Percentiles rank a stretch among this genome's conserved stretches.
phyloP scores from a whole-genome alignment of 1,140 invertebrate species.

The Ooceraea biroi region DNA sequence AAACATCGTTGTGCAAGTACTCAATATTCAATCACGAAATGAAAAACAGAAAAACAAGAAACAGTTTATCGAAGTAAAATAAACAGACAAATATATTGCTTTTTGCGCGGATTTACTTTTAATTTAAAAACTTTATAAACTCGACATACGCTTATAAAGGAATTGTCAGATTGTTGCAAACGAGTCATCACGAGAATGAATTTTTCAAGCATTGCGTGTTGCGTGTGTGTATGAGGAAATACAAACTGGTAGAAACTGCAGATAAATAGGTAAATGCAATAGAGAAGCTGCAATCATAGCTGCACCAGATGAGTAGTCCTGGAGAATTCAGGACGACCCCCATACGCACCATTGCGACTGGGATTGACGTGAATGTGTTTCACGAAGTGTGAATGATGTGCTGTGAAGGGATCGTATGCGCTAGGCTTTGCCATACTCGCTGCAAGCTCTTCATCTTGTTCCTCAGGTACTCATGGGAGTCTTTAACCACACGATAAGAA shows the following conservation, averaged over 20 bases:
- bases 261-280: conserved; percentile 18
- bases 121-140: conserved; percentile 19
- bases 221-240: background rate
- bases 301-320: conserved; percentile 53
- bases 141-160: background rate
- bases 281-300: conserved; percentile 47
- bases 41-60: conserved; percentile 6
- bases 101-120: conserved; percentile 16
- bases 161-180: background rate
- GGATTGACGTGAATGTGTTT: conserved; percentile 72
- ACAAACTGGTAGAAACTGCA: background rate
- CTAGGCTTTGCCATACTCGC: conserved; percentile 46
- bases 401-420: conserved; percentile 34
- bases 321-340: conserved; percentile 59
- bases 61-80: conserved; percentile 20
- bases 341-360: conserved; percentile 61
- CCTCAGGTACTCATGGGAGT: background rate
- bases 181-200: background rate
- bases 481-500: background rate
- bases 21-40: conserved; percentile 17
- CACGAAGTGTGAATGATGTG: conserved; percentile 68
- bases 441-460: conserved; percentile 40
- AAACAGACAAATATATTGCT: conserved; percentile 27
- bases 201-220: background rate
- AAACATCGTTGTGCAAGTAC: conserved; percentile 16